Evolutionary conservation across 1,140 invertebrate genomes (phyloP).

Genomic region (Nomia melanderi): DNA sequence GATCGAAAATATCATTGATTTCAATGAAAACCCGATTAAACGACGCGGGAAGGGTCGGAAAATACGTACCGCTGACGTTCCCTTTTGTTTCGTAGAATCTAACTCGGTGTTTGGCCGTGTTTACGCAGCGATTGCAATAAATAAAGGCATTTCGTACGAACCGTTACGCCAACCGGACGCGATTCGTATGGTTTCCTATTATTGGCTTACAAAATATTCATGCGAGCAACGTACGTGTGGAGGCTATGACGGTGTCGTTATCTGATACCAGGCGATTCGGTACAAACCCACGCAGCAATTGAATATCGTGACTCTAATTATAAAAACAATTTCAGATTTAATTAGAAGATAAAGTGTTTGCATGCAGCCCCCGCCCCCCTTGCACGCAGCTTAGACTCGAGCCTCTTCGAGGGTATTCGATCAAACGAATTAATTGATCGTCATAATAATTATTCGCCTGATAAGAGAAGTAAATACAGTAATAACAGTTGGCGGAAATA

Average conservation of each 20-base stretch:
- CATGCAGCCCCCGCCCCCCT: no score
- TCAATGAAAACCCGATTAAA: constrained; percentile 4
- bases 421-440: no score
- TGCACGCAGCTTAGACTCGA: background rate
- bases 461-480: no score
- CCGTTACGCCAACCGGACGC: background rate
- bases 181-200: constrained; percentile 9
- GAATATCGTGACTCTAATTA: background rate
- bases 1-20: background rate
- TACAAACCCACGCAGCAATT: background rate
- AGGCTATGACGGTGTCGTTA: constrained; percentile 13
- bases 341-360: background rate
- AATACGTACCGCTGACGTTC: background rate
- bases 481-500: no score
- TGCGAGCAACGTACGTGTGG: background rate
- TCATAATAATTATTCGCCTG: no score
- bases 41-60: background rate
- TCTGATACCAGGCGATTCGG: background rate
- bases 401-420: no score
- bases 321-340: constrained; percentile 19
- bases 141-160: constrained; percentile 20
- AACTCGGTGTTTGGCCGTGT: constrained; percentile 25
- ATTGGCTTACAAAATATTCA: constrained; percentile 33
- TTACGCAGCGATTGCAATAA: constrained; percentile 32
- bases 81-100: background rate